These are phyloP conservation scores for Bombyx mandarina DNA, from an alignment of 1,140 invertebrate genomes.

Conservation along the genomic window DNA sequence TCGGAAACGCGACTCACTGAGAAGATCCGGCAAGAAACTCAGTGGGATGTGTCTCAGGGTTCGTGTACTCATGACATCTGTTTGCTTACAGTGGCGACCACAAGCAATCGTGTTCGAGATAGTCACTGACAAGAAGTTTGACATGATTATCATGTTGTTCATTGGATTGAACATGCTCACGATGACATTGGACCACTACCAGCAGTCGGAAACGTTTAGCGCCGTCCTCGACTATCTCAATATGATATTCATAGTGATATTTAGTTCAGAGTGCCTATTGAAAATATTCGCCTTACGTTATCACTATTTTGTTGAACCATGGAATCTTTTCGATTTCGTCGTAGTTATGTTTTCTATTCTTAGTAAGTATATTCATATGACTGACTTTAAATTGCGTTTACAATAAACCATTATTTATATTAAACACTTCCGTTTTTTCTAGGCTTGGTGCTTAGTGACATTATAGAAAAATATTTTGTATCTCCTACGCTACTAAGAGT, in stretches of 20 bases:
- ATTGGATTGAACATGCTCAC: conserved; percentile 99
- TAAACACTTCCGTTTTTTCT: conserved; percentile 39
- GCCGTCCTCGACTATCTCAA: conserved; percentile 91
- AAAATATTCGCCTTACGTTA: conserved; percentile 97
- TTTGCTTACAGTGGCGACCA: conserved; percentile 87
- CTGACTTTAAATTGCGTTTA: not conserved
- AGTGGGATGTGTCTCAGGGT: no score
- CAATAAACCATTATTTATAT: not conserved
- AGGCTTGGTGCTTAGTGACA: conserved; percentile 96
- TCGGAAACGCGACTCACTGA: no score
- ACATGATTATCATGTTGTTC: conserved; percentile 99
- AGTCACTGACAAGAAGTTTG: conserved; percentile 98
- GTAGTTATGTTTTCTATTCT: conserved; percentile 98
- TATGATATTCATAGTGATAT: conserved; percentile 98
- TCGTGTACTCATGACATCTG: conserved; percentile 9
- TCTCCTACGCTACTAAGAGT: conserved; percentile 97
- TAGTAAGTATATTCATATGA: conserved; percentile 76
- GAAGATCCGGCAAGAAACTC: no score
- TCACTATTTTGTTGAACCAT: conserved; percentile 99
- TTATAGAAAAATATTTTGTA: conserved; percentile 98
- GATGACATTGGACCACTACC: conserved; percentile 98
- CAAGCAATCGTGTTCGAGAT: conserved; percentile 97
- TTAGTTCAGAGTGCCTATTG: conserved; percentile 96
- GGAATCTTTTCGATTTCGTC: conserved; percentile 99
- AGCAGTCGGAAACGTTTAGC: conserved; percentile 87